These are phyloP conservation scores for Euplagia quadripunctaria DNA, from an alignment of 2,888 invertebrate species.

Conservation along the genomic window DNA sequence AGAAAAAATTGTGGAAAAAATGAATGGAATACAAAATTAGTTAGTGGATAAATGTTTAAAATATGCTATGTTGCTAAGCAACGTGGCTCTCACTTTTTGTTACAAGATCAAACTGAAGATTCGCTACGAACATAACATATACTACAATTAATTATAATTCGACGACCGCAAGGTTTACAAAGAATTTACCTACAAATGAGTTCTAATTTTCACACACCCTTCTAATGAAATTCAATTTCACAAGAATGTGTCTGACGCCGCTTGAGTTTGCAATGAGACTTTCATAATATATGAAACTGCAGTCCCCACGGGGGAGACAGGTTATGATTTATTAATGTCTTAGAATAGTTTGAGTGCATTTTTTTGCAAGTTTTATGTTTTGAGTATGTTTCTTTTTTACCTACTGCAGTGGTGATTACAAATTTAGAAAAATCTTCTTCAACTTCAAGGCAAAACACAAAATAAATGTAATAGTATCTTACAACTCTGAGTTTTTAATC, in stretches of 20 bases:
- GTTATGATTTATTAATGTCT: constrained; percentile 12
- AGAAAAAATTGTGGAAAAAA: too few relatives aligned
- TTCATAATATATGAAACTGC: constrained; percentile 14
- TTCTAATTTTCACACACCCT: background rate
- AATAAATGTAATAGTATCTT: background rate
- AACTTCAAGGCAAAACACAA: background rate
- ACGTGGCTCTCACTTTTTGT: too few relatives aligned
- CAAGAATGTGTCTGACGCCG: constrained; percentile 4
- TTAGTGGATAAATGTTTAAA: too few relatives aligned
- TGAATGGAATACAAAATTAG: too few relatives aligned
- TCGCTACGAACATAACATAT: background rate
- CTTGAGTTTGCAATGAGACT: constrained; percentile 12
- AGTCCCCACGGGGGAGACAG: constrained; percentile 9
- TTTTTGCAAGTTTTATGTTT: background rate
- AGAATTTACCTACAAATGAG: background rate
- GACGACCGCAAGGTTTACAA: too few relatives aligned
- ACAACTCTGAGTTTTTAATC: too few relatives aligned
- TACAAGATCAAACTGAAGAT: too few relatives aligned
- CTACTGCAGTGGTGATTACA: background rate
- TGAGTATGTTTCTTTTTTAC: background rate
- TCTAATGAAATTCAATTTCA: constrained; percentile 12
- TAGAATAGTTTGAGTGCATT: background rate
- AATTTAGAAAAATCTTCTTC: background rate
- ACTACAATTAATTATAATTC: background rate
- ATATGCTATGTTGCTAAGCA: too few relatives aligned